phyloP scores from a whole-genome alignment of 1,140 invertebrate genomes.

The Ceratosolen solmsi region DNA sequence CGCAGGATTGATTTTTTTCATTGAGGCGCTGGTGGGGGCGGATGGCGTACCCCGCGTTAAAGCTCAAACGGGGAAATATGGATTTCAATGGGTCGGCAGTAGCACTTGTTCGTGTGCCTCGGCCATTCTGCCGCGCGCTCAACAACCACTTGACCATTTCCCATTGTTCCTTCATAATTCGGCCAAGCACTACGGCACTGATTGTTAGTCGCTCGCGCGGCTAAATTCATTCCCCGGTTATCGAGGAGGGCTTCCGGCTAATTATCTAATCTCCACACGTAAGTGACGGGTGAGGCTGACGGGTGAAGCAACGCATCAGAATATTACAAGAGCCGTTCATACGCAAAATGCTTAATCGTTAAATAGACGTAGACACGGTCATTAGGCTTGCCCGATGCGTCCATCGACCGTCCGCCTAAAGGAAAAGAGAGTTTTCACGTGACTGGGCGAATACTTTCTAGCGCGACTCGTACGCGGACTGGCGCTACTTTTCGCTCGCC shows the following conservation, averaged over 20 bases:
- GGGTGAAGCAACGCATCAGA: too few species aligned
- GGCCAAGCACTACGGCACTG: neutral
- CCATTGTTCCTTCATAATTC: slow-evolving; percentile 44
- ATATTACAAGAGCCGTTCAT: too few species aligned
- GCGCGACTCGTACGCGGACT: slow-evolving; percentile 48
- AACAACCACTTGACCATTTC: too few species aligned
- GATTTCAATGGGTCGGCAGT: neutral
- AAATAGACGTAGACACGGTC: too few species aligned
- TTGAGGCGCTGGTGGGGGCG: neutral
- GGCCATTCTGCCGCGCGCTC: too few species aligned
- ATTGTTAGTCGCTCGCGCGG: neutral
- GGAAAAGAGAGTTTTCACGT: slow-evolving; percentile 40
- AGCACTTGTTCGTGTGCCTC: too few species aligned
- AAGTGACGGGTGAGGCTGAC: too few species aligned
- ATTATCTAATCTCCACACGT: too few species aligned
- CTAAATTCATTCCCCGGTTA: neutral
- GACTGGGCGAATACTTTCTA: slow-evolving; percentile 67
- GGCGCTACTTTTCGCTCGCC: slow-evolving; percentile 47
- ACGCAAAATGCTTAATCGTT: too few species aligned
- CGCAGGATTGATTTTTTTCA: slow-evolving; percentile 55
- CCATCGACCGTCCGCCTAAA: slow-evolving; percentile 34
- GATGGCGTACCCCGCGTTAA: neutral
- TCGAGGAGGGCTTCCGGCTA: too few species aligned
- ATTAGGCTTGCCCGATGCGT: too few species aligned
- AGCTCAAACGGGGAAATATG: too few species aligned